phyloP scores from a whole-genome alignment of 2,113 vertebrate species.

The Ochotona curzoniae region DNA sequence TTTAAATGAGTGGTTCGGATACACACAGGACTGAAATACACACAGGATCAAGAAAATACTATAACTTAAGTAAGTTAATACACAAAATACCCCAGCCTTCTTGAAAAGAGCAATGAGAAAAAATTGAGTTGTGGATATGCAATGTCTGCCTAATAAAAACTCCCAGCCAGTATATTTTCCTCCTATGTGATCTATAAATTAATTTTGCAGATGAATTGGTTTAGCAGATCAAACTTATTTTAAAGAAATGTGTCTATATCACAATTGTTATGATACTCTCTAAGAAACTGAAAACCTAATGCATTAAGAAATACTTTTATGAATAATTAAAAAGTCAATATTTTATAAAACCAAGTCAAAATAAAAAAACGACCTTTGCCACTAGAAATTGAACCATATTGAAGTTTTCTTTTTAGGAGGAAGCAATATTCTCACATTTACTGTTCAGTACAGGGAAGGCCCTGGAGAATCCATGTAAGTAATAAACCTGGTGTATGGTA shows the following conservation, averaged over 20 bases:
- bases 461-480: background rate
- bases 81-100: background rate
- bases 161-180: background rate
- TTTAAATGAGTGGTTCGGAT: background rate
- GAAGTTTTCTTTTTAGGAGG: constrained; percentile 25
- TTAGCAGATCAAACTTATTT: background rate
- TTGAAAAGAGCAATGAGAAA: background rate
- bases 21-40: background rate
- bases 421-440: constrained; percentile 37
- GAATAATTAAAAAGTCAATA: constrained; percentile 35
- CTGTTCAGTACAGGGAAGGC: background rate
- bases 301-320: constrained; percentile 30
- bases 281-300: constrained; percentile 26
- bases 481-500: background rate
- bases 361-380: constrained; percentile 5
- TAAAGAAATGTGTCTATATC: background rate
- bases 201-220: background rate
- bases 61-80: background rate
- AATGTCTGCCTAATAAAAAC: background rate
- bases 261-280: background rate
- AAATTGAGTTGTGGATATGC: background rate
- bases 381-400: background rate
- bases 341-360: constrained; percentile 54
- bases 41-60: background rate
- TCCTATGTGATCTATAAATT: background rate